Evolutionary conservation across 92 coral and sea anemone species (phyloP).

Genomic region (Heteractis magnifica): DNA sequence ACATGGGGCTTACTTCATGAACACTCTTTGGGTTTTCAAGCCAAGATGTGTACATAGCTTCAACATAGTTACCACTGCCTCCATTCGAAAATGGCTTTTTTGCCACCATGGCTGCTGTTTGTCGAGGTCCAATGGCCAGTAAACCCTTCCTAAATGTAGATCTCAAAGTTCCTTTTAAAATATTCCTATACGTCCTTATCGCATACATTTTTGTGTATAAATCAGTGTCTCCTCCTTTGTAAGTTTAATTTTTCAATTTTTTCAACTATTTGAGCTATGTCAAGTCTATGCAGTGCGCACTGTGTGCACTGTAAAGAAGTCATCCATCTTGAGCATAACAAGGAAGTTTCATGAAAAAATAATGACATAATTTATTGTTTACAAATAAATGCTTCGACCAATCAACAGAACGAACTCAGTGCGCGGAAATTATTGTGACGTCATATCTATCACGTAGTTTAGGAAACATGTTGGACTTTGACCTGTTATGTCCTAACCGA

Average conservation of each 20-base stretch:
- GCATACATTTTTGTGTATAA: constrained; percentile 55
- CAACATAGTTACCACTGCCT: constrained; percentile 90
- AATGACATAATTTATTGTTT: too few relatives aligned
- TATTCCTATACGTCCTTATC: constrained; percentile 53
- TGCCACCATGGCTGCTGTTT: constrained; percentile 78
- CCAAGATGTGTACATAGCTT: constrained; percentile 95
- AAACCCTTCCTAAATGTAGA: constrained; percentile 38
- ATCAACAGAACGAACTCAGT: too few relatives aligned
- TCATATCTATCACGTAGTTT: too few relatives aligned
- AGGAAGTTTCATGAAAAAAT: too few relatives aligned
- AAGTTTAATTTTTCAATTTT: constrained; percentile 8
- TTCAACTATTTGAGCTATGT: too few relatives aligned
- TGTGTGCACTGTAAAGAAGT: too few relatives aligned
- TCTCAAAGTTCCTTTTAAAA: constrained; percentile 47
- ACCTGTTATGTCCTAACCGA: too few relatives aligned
- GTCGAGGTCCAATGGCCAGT: constrained; percentile 56
- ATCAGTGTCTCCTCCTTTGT: constrained; percentile 11
- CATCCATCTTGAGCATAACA: too few relatives aligned
- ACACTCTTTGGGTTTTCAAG: constrained; percentile 93
- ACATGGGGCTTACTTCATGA: constrained; percentile 70
- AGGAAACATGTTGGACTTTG: too few relatives aligned
- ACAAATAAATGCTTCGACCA: too few relatives aligned
- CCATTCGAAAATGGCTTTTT: constrained; percentile 94
- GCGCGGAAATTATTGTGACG: too few relatives aligned
- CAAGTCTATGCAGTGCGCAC: too few relatives aligned